phyloP scores from a whole-genome alignment of 2,113 vertebrate species.

The Otocyon megalotis region DNA sequence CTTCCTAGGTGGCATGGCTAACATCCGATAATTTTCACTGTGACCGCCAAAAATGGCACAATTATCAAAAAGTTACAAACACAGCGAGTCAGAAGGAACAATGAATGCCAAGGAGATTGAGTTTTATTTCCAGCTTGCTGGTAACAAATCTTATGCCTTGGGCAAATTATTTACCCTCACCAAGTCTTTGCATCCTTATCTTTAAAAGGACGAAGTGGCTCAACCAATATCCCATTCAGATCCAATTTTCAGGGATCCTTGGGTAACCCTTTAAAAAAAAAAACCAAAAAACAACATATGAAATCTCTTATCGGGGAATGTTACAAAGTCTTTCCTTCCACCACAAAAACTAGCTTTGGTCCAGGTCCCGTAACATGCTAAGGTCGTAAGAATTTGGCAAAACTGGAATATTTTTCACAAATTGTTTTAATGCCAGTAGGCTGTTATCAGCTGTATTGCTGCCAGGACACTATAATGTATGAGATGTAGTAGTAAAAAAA shows the following conservation, averaged over 20 bases:
- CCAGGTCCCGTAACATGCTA: neutral
- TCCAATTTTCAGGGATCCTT: neutral
- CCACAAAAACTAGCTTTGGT: neutral
- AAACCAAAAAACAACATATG: neutral
- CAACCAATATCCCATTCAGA: neutral
- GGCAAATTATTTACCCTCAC: constrained; percentile 11
- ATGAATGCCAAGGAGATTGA: neutral
- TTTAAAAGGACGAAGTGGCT: constrained; percentile 17
- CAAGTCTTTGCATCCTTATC: neutral
- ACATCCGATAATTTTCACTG: neutral
- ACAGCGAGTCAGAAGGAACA: neutral
- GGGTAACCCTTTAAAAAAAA: neutral
- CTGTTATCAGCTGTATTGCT: neutral
- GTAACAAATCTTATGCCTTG: neutral
- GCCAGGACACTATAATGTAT: neutral
- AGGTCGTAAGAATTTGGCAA: constrained; percentile 24
- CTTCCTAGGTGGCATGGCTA: neutral
- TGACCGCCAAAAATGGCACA: neutral
- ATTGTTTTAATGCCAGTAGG: neutral
- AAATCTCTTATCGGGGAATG: neutral
- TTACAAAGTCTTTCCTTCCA: neutral
- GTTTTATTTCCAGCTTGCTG: constrained; percentile 26
- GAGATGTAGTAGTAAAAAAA: neutral
- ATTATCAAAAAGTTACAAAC: neutral
- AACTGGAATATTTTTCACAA: constrained; percentile 22